Base-by-base conservation (phyloP, 2,797 vertebrate species). In the Triplophysa bombifrons region DNA sequence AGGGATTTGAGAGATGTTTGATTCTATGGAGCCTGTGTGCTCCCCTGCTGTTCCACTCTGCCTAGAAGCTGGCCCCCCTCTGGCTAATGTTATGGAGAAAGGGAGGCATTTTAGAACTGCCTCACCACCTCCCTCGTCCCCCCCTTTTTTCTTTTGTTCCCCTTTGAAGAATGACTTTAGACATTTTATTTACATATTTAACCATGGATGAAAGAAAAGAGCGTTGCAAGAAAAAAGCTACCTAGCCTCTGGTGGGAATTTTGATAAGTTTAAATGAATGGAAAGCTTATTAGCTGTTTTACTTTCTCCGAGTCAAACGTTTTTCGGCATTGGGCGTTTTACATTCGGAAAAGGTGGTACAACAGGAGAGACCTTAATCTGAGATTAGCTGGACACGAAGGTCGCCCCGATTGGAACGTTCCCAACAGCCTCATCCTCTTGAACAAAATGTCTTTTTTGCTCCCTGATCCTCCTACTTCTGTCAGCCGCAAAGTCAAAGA, bases 101-200 rank as follows among this genome's bases (percentile, higher is more conserved):
- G 91, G 95, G 94, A 95, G 95, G 97, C 96, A 98, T 98, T 98
- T 99, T 98, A 97, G 97, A 96, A 96, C 95, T 96, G 96, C 96
- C 96, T 96, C 94, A 94, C 94, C 94, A 93, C 93, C 72, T 50
- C 77, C 70, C 63, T 38, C 34, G 50, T n/a, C 77, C 70, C 91
- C 95, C 91, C 34, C 34, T 92, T 96, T 96, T 95, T 96, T 95
- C 96, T 96, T 99, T 98, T 98, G 96, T 98, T 93, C 95, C 96
- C 95, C 96, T 98, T 98, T 99, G 97, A 99, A 99, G 98, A 98
- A 98, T 98, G 96, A 98, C 98, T 99, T 98, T 98, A 97, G 97
- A 98, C 96, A 95, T 99, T 98, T 98, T 99, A 99, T 99, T 99
- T 99, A 98, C 98, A 99, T 99, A 99, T 99, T 98, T 98, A 98